Conservation (phyloP, 2,113 vertebrate species). For the Neodontobutis hainanensis region DNA sequence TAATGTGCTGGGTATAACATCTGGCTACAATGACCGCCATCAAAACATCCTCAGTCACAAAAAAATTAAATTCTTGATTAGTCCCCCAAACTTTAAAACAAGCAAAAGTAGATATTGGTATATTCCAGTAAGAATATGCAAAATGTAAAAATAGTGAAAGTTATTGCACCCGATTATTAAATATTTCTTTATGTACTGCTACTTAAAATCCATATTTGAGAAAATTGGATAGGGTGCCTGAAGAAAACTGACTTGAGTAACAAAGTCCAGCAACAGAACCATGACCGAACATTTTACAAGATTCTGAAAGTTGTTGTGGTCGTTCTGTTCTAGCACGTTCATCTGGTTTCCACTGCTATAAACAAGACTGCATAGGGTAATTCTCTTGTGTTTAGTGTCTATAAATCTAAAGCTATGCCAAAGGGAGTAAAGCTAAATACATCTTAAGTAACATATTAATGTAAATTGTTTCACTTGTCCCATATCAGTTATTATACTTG, state of each 20-base stretch:
- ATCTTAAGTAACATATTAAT: not conserved
- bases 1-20: too few relatives aligned
- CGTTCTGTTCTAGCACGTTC: constrained; percentile 5
- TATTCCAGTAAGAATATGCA: too few relatives aligned
- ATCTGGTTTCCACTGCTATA: not conserved
- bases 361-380: constrained; percentile 15
- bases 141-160: too few relatives aligned
- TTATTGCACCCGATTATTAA: too few relatives aligned
- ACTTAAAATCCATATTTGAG: constrained; percentile 1
- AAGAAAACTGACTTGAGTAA: constrained; percentile 19
- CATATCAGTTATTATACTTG: not conserved
- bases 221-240: not conserved
- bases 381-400: not conserved
- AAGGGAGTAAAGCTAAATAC: not conserved
- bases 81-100: too few relatives aligned
- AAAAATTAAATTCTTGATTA: too few relatives aligned
- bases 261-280: constrained; percentile 5
- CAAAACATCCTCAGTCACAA: too few relatives aligned
- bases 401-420: not conserved
- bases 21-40: too few relatives aligned
- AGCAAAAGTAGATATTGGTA: too few relatives aligned
- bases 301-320: constrained; percentile 1
- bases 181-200: constrained; percentile 4
- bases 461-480: not conserved
- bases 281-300: constrained; percentile 12